Base-by-base conservation (phyloP, 1,140 invertebrate genomes). In the Eulimnadia texana region DNA sequence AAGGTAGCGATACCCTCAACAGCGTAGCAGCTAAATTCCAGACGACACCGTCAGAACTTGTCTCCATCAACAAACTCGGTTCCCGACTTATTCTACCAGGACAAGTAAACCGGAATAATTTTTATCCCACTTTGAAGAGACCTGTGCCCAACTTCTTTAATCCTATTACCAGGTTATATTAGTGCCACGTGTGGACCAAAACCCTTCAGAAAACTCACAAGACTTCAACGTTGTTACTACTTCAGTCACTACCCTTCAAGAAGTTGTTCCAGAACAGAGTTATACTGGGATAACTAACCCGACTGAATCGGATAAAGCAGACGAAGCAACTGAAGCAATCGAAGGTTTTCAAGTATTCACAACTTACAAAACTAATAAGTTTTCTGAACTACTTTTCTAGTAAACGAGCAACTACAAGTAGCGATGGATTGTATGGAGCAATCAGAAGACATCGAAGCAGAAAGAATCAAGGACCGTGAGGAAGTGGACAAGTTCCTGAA, bases 1-100 rank as follows among this genome's bases (percentile, higher is more conserved):
- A 42, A 6, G 16, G 33, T 16, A 16, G 16, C 33, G 94, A 98
- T 74, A 98, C 94, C 20, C 77, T 98, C 67, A 90, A 88, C 63
- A 91, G 90, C 63, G 86, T 99, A 65, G 93, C 95, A 2, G 95
- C 95, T 20, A 81, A 88, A 66, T 97, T 93, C 76, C 93, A 98
- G 73, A 94, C 91, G 27, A 99, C 95, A 20, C 93, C 95, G 24
- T 95, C 93, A 33, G 93, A 97, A 78, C 79, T 99, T 68, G 90
- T 88, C 68, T 95, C 95, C 76, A 76, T 98, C 64, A 99, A 99
- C 75, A 81, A 86, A 69, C 81, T 97, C 68, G 83, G 82, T 57
- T 88, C 73, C 65, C 84, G 89, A 67, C 87, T 92, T 72, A 73
- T 93, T 84, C 98, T 97, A 76, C 87, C 93, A 27, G 93, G 93